Conservation (phyloP, 2,797 vertebrate genomes). For the Scolopax rusticola region DNA sequence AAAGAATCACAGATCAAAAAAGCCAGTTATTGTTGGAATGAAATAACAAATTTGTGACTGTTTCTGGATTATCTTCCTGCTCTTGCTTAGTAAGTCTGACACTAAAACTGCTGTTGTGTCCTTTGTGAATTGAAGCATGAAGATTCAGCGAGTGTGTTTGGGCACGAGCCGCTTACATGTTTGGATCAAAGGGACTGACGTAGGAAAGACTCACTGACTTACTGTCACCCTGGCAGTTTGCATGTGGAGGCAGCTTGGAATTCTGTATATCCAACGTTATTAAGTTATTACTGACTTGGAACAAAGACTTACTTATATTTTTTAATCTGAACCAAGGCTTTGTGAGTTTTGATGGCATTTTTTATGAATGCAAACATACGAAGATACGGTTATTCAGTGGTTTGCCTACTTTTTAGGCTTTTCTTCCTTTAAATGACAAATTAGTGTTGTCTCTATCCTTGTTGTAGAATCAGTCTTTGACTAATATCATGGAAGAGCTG, state of each 20-base stretch:
- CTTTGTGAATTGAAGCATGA: not conserved
- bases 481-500: not conserved
- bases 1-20: not conserved
- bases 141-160: not conserved
- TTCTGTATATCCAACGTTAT: not conserved
- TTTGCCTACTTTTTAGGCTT: not conserved
- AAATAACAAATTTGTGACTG: not conserved
- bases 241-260: not conserved
- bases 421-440: not conserved
- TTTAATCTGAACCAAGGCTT: not conserved
- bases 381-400: not conserved
- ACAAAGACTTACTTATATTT: not conserved
- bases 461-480: not conserved
- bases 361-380: not conserved
- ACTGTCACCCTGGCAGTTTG: not conserved
- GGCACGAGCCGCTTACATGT: not conserved
- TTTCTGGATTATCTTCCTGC: not conserved
- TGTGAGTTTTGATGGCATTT: not conserved
- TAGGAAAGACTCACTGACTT: not conserved
- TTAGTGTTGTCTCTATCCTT: not conserved
- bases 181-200: not conserved
- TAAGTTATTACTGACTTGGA: not conserved
- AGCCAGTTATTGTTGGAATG: not conserved
- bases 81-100: not conserved
- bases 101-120: not conserved